Conservation (phyloP, 2,797 vertebrate genomes). For the Percopsis omiscomaycus region DNA sequence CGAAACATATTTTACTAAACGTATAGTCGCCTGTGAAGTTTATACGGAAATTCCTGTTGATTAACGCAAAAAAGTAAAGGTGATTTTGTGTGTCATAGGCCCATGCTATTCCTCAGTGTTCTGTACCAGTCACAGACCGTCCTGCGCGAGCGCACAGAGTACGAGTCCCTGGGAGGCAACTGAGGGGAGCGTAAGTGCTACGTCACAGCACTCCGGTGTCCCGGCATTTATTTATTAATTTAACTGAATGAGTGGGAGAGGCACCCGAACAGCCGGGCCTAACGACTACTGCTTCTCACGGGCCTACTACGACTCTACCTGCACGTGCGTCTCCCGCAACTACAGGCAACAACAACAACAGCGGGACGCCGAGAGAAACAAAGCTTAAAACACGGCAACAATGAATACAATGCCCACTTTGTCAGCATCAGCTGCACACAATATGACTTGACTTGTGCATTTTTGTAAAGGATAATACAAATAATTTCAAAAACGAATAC, state of each 20-base stretch:
- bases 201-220: conserved; percentile 84
- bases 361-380: background rate
- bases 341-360: conserved; percentile 2
- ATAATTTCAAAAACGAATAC: background rate
- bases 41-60: background rate
- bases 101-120: no score
- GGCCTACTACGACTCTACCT: conserved; percentile 27
- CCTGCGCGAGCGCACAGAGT: conserved; percentile 49
- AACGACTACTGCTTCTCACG: conserved; percentile 42
- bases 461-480: background rate
- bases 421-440: background rate
- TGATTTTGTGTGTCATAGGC: no score
- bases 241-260: conserved; percentile 74
- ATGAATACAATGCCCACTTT: conserved; percentile 4
- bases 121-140: conserved; percentile 1
- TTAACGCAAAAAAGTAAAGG: background rate
- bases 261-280: conserved; percentile 69
- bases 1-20: conserved; percentile 23
- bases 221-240: conserved; percentile 82
- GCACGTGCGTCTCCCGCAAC: conserved; percentile 2
- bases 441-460: background rate
- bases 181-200: conserved; percentile 72
- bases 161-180: conserved; percentile 68
- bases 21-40: conserved; percentile 7
- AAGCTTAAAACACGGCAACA: background rate